Base-by-base conservation (phyloP, 1,140 invertebrate species). In the Wasmannia auropunctata region DNA sequence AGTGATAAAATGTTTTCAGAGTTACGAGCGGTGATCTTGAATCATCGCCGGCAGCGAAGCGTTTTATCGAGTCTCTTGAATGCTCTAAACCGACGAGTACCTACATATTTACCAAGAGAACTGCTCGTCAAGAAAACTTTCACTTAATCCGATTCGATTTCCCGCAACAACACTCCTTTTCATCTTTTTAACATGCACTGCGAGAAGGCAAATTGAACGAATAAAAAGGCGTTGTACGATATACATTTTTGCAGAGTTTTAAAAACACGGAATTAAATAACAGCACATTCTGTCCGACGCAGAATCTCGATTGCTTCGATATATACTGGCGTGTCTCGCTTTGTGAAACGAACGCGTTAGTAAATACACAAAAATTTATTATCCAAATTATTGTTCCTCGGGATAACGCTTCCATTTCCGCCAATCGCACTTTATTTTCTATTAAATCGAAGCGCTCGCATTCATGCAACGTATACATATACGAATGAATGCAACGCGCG, bases 361-460 rank as follows among this genome's bases (percentile, higher is more conserved):
- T 46, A 67, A 67, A 43, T 28, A n/a, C 37, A 19, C 37, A 19
- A 28, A 46, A 46, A 28, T 46, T 46, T 16, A 67, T 43, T 43
- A 63, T 34, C 8, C 2, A 67, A 43, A 67, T 25, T 25, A 25
- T 46, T 25, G 63, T 67, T 25, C 10, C n/a, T 25, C 6, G 31
- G 54, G 16, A 72, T 34, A 84, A 19, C 10, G 1, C n/a, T 16
- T 34, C 19, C 51, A 75, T 54, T 63, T 72, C 43, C 54, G 75
- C 43, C 79, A 85, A 86, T 85, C 74, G 58, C 80, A 46, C 46
- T 79, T 89, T 70, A 75, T 37, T 51, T n/a, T 28, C 62, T 75
- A 31, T 76, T 81, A 80, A 90, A 87, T 87, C 75, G 31, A 25
- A 40, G 11, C 25, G 37, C 25, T 63, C 51, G 43, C 31, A 25